Evolutionary conservation across 2,797 vertebrate species (phyloP).

Genomic region (Melanotaenia maccullochi): DNA sequence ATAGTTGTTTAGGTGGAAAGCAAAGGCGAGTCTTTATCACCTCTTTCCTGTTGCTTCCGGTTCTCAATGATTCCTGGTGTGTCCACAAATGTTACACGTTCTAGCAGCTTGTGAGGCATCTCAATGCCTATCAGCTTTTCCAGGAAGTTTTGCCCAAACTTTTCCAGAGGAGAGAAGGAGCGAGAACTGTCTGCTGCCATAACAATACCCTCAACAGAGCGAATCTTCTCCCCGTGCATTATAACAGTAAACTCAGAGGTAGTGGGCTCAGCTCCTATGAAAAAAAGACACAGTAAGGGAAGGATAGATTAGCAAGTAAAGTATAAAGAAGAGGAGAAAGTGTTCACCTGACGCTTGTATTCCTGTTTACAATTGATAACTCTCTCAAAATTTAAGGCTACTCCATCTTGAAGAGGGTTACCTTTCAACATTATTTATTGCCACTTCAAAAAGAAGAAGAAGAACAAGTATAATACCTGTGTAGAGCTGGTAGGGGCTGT

Average conservation of each 20-base stretch:
- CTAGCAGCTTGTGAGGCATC: slow-evolving; percentile 96
- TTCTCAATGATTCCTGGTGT: slow-evolving; percentile 99
- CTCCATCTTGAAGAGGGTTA: background rate
- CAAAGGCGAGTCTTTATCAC: slow-evolving; percentile 65
- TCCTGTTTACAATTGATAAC: background rate
- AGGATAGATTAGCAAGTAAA: slow-evolving; percentile 10
- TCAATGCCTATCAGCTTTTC: slow-evolving; percentile 98
- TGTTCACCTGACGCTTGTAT: background rate
- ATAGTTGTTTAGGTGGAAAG: background rate
- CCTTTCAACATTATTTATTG: background rate
- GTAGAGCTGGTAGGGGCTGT: slow-evolving; percentile 95
- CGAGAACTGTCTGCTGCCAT: slow-evolving; percentile 98
- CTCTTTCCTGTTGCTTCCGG: slow-evolving; percentile 98
- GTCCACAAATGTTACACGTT: slow-evolving; percentile 95
- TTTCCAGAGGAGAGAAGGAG: slow-evolving; percentile 96
- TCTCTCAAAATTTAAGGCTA: background rate
- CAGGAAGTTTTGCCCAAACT: slow-evolving; percentile 98
- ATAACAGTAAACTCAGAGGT: slow-evolving; percentile 99
- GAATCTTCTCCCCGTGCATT: slow-evolving; percentile 96
- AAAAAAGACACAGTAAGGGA: slow-evolving; percentile 18
- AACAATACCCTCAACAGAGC: slow-evolving; percentile 96
- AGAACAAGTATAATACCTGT: slow-evolving; percentile 64
- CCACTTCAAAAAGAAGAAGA: background rate
- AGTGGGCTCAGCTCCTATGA: slow-evolving; percentile 94
- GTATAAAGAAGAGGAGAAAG: background rate